These are phyloP conservation scores for Cyclophora albipunctata DNA, from an alignment of 2,888 invertebrate genomes.

Conservation along the genomic window DNA sequence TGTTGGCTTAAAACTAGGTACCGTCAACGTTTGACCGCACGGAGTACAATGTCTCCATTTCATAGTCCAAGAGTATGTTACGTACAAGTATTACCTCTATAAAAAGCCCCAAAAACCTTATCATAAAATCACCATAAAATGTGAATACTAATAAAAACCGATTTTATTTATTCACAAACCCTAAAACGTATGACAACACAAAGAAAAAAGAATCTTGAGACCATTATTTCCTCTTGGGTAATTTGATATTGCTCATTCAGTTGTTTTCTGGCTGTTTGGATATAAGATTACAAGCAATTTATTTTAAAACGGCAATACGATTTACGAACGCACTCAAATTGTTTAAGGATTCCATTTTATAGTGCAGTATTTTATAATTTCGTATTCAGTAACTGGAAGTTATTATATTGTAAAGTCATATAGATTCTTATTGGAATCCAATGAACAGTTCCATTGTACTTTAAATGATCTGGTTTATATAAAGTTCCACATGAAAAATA, in stretches of 20 bases:
- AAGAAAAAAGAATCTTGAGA: slow-evolving; percentile 45
- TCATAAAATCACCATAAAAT: too few relatives aligned
- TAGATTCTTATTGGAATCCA: neutral
- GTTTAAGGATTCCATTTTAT: slow-evolving; percentile 50
- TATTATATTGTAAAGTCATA: slow-evolving; percentile 8
- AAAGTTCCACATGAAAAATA: too few relatives aligned
- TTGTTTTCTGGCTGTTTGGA: slow-evolving; percentile 71
- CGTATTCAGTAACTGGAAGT: slow-evolving; percentile 24
- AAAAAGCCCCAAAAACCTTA: too few relatives aligned
- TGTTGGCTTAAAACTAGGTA: too few relatives aligned
- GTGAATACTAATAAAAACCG: neutral
- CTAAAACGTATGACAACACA: slow-evolving; percentile 46
- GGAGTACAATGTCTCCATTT: too few relatives aligned
- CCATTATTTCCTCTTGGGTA: slow-evolving; percentile 58
- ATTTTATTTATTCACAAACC: slow-evolving; percentile 12
- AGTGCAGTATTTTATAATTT: slow-evolving; percentile 44
- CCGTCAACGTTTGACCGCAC: too few relatives aligned
- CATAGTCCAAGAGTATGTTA: too few relatives aligned
- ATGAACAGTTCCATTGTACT: too few relatives aligned
- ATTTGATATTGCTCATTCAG: slow-evolving; percentile 70
- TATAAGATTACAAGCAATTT: slow-evolving; percentile 74
- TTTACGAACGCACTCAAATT: slow-evolving; percentile 55
- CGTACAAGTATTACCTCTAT: too few relatives aligned
- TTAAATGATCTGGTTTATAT: neutral
- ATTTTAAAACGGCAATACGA: slow-evolving; percentile 70